These are phyloP conservation scores for Caerostris darwini DNA, from an alignment of 1,140 invertebrate genomes.

Conservation along the genomic window DNA sequence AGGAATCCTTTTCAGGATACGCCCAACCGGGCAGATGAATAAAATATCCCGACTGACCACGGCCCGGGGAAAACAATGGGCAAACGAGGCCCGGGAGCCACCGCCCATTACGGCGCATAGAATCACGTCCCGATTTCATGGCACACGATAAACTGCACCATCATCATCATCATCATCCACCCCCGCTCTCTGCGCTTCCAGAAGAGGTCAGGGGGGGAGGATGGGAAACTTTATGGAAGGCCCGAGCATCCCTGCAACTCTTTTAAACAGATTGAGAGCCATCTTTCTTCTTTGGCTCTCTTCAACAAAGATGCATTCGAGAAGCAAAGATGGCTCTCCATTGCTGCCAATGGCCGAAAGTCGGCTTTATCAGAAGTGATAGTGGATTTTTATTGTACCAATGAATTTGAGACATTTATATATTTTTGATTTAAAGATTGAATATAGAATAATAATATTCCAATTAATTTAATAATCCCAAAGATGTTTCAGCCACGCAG, in stretches of 20 bases:
- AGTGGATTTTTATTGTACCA: no score
- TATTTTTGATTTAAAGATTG: no score
- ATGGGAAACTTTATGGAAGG: not conserved
- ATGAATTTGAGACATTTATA: no score
- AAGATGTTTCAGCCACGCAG: no score
- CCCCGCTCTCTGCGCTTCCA: not conserved
- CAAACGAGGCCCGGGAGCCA: not conserved
- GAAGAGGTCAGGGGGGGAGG: not conserved
- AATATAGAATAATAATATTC: no score
- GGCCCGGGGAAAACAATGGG: conserved; percentile 6
- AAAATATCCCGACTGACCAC: conserved; percentile 29
- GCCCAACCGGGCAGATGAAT: not conserved
- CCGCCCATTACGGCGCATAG: conserved; percentile 16
- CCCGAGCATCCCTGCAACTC: not conserved
- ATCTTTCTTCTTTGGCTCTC: not conserved
- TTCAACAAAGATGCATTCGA: no score
- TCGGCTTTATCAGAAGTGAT: not conserved
- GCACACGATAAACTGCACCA: conserved; percentile 64
- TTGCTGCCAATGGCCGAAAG: not conserved
- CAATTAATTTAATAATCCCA: no score
- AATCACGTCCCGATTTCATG: conserved; percentile 69
- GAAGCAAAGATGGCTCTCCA: not conserved
- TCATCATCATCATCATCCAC: not conserved
- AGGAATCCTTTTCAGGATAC: not conserved
- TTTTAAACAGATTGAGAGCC: conserved; percentile 13